These are phyloP conservation scores for Tetheella fluctuosa DNA, from an alignment of 2,888 invertebrate genomes.

Conservation along the genomic window DNA sequence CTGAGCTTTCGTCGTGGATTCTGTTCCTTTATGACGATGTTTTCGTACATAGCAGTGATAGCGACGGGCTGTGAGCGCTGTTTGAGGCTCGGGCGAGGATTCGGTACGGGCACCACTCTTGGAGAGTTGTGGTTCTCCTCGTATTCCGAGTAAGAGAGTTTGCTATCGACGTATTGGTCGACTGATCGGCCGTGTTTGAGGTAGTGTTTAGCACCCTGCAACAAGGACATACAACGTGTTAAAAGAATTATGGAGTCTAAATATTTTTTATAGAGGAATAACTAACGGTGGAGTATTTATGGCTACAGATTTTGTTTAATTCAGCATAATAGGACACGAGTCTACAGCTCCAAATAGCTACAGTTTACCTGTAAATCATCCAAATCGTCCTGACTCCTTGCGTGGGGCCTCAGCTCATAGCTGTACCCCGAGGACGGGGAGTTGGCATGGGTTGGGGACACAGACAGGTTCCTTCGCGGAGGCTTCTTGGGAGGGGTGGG, in stretches of 20 bases:
- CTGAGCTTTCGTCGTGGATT: conserved; percentile 89
- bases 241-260: neutral
- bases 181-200: conserved; percentile 89
- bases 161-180: conserved; percentile 91
- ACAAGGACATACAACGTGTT: conserved; percentile 48
- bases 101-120: conserved; percentile 72
- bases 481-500: conserved; percentile 95
- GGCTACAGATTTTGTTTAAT: too few species aligned
- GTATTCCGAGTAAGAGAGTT: conserved; percentile 82
- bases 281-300: neutral
- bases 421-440: conserved; percentile 80
- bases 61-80: conserved; percentile 87
- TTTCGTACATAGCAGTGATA: conserved; percentile 89
- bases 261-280: neutral
- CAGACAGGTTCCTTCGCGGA: conserved; percentile 92
- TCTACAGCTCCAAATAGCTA: neutral
- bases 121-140: conserved; percentile 77
- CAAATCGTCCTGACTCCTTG: conserved; percentile 88
- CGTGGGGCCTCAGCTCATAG: conserved; percentile 86
- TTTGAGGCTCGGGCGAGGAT: conserved; percentile 74
- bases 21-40: conserved; percentile 88
- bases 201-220: conserved; percentile 82
- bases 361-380: conserved; percentile 84
- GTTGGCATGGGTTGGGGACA: conserved; percentile 92
- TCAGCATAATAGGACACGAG: too few species aligned